Conservation (phyloP, 2,113 vertebrate genomes). For the Zosterops hypoxanthus region DNA sequence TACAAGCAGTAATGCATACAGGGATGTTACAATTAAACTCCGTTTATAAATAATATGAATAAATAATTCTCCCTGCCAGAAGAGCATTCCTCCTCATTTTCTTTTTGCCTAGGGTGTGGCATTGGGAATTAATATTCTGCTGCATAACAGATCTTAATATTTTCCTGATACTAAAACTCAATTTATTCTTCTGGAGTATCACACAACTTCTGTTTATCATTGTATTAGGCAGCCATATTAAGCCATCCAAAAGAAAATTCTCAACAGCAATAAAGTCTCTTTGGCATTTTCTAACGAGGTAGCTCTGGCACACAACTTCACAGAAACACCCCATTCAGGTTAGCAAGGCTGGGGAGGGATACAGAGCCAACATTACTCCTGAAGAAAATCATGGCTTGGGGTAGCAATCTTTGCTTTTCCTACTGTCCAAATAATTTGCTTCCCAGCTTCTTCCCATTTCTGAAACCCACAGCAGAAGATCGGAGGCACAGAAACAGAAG, state of each 20-base stretch:
- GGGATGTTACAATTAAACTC: neutral
- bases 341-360: neutral
- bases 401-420: neutral
- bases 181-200: neutral
- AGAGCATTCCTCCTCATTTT: neutral
- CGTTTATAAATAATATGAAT: neutral
- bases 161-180: neutral
- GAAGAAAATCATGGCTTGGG: neutral
- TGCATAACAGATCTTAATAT: neutral
- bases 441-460: neutral
- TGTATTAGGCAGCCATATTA: neutral
- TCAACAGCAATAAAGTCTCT: neutral
- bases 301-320: neutral
- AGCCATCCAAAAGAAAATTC: rapidly evolving
- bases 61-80: neutral
- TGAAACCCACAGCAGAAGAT: neutral
- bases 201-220: neutral
- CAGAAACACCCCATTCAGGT: neutral
- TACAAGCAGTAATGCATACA: neutral
- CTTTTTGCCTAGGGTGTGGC: neutral
- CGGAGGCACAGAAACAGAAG: neutral
- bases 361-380: neutral
- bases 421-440: neutral
- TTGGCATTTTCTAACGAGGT: neutral
- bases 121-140: neutral